Conservation (phyloP, 2,797 vertebrate genomes). For the Spinus pinus region DNA sequence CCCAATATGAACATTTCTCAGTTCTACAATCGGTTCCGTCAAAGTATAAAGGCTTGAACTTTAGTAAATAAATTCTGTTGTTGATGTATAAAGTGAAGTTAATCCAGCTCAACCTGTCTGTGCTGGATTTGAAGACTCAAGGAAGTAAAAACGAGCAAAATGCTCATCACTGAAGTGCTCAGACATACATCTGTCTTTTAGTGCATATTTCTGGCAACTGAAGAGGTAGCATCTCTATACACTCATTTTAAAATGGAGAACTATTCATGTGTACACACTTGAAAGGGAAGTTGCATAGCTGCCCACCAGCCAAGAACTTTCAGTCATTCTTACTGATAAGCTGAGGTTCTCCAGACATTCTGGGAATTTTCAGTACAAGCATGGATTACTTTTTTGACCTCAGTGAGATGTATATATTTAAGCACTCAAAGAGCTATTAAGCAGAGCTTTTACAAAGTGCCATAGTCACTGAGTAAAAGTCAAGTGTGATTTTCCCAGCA, state of each 20-base stretch:
- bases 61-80: slow-evolving; percentile 14
- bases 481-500: neutral
- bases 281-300: neutral
- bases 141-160: neutral
- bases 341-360: neutral
- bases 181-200: neutral
- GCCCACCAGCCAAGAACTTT: neutral
- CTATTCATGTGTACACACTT: neutral
- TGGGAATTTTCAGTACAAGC: neutral
- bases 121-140: neutral
- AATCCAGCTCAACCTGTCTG: neutral
- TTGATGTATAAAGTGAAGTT: neutral
- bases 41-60: neutral
- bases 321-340: neutral
- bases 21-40: neutral
- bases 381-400: neutral
- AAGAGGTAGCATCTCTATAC: neutral
- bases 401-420: neutral
- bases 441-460: neutral
- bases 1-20: neutral
- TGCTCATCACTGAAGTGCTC: neutral
- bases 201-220: neutral
- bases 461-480: neutral
- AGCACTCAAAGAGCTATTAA: neutral
- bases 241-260: neutral